A percentile compares a stretch with the other conserved stretches of the same genome.
Evolutionary conservation across 2,888 invertebrate species (phyloP).

Genomic region (Drosophila sordidula): DNA sequence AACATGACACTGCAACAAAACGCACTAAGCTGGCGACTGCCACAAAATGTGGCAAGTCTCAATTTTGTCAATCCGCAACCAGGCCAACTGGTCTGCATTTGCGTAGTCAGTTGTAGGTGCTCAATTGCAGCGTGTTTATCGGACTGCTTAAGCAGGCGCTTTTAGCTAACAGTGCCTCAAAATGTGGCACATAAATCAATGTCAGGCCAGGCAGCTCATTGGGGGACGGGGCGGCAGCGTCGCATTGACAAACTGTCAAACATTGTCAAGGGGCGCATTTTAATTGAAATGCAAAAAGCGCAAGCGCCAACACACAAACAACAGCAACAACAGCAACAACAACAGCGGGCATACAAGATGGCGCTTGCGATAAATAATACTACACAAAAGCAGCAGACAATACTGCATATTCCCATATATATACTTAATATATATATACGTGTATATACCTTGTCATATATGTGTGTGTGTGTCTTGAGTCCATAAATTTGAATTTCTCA

Average conservation of each 20-base stretch:
- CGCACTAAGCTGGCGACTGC: slow-evolving; percentile 39
- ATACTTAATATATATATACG: slow-evolving; percentile 5
- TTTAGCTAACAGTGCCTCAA: slow-evolving; percentile 43
- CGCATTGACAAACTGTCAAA: slow-evolving; percentile 79
- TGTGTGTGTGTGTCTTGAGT: slow-evolving; percentile 28
- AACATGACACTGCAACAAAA: slow-evolving; percentile 84
- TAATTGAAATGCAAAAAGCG: slow-evolving; percentile 82
- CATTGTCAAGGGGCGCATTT: slow-evolving; percentile 73
- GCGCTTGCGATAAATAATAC: slow-evolving; percentile 69
- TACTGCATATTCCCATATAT: slow-evolving; percentile 25
- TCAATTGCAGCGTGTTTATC: slow-evolving; percentile 38
- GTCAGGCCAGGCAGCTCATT: slow-evolving; percentile 31
- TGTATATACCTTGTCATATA: slow-evolving; percentile 5
- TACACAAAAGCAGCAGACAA: slow-evolving; percentile 57
- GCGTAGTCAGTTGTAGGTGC: slow-evolving; percentile 36
- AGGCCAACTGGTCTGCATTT: slow-evolving; percentile 13
- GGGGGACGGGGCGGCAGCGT: slow-evolving; percentile 11
- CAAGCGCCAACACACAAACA: slow-evolving; percentile 74
- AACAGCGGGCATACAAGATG: slow-evolving; percentile 62
- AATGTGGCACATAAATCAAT: slow-evolving; percentile 66
- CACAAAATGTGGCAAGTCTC: slow-evolving; percentile 37
- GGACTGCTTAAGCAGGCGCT: slow-evolving; percentile 31
- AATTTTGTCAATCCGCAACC: slow-evolving; percentile 7
- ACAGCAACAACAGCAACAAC: slow-evolving; percentile 29
- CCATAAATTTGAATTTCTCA: slow-evolving; percentile 68